phyloP scores from a whole-genome alignment of 2,888 invertebrate species.

The Cactoblastis cactorum region DNA sequence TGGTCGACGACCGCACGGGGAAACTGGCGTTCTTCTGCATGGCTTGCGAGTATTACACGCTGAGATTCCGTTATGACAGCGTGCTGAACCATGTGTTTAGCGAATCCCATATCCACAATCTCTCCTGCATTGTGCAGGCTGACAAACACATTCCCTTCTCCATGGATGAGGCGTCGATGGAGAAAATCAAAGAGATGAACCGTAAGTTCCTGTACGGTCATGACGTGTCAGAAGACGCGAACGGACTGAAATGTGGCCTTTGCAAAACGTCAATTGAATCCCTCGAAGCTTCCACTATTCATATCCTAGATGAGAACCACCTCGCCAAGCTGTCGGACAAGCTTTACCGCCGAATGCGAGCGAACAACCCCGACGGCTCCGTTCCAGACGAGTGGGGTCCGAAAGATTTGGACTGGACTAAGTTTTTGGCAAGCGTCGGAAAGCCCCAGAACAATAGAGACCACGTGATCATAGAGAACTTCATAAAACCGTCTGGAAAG shows the following conservation, averaged over 20 bases:
- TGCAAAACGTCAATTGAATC: slow-evolving; percentile 51
- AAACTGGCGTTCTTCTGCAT: slow-evolving; percentile 72
- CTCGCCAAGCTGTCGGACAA: slow-evolving; percentile 62
- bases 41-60: slow-evolving; percentile 69
- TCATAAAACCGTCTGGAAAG: slow-evolving; percentile 67
- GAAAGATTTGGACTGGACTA: slow-evolving; percentile 67
- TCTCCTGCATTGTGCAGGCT: slow-evolving; percentile 59
- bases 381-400: slow-evolving; percentile 72
- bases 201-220: slow-evolving; percentile 55
- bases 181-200: slow-evolving; percentile 62
- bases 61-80: slow-evolving; percentile 69
- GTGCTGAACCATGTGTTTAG: slow-evolving; percentile 70
- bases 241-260: slow-evolving; percentile 46
- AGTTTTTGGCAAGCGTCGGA: slow-evolving; percentile 65
- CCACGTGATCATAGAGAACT: slow-evolving; percentile 69
- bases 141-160: slow-evolving; percentile 59
- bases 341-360: slow-evolving; percentile 52
- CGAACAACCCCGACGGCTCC: slow-evolving; percentile 48
- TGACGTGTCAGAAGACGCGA: slow-evolving; percentile 38
- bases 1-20: slow-evolving; percentile 68
- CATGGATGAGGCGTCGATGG: slow-evolving; percentile 45
- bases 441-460: slow-evolving; percentile 61
- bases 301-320: slow-evolving; percentile 66
- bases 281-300: slow-evolving; percentile 50
- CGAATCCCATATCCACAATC: slow-evolving; percentile 61